Conservation (phyloP, 1,140 invertebrate species). For the Drosophila quadrilineata region DNA sequence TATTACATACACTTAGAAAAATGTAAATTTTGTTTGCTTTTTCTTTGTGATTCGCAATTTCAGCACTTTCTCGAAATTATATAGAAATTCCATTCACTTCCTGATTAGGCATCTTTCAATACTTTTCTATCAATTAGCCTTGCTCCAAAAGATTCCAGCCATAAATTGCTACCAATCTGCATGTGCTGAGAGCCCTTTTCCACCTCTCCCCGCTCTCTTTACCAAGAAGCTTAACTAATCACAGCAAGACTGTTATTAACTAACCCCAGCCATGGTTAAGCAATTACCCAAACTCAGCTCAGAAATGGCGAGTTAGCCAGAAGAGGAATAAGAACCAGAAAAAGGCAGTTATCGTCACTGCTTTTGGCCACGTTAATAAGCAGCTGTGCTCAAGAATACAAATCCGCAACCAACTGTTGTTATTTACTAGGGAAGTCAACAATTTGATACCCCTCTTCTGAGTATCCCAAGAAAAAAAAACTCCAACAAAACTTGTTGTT, state of each 20-base stretch:
- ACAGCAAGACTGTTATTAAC: conserved; percentile 47
- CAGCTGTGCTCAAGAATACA: conserved; percentile 16
- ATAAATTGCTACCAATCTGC: conserved; percentile 15
- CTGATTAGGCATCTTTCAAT: neutral
- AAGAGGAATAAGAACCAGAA: conserved; percentile 34
- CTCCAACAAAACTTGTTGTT: neutral
- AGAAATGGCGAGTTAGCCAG: conserved; percentile 10
- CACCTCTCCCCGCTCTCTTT: conserved; percentile 11
- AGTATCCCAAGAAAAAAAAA: conserved; percentile 1
- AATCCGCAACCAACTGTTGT: conserved; percentile 26
- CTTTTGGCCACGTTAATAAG: conserved; percentile 60
- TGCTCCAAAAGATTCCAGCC: conserved; percentile 11
- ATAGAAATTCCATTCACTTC: neutral
- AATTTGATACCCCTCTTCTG: conserved; percentile 33
- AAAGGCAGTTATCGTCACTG: conserved; percentile 40
- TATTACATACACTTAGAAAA: no score
- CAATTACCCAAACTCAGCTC: conserved; percentile 16
- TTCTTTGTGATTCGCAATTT: neutral
- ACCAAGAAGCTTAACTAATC: conserved; percentile 54
- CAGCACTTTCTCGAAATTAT: neutral
- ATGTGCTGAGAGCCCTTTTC: conserved; percentile 2
- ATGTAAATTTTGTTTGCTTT: neutral
- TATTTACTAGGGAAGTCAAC: conserved; percentile 34
- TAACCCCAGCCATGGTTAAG: conserved; percentile 6
- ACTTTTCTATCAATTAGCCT: neutral